These are phyloP conservation scores for Sigmodon hispidus DNA, from an alignment of 2,113 vertebrate genomes.

Conservation along the genomic window DNA sequence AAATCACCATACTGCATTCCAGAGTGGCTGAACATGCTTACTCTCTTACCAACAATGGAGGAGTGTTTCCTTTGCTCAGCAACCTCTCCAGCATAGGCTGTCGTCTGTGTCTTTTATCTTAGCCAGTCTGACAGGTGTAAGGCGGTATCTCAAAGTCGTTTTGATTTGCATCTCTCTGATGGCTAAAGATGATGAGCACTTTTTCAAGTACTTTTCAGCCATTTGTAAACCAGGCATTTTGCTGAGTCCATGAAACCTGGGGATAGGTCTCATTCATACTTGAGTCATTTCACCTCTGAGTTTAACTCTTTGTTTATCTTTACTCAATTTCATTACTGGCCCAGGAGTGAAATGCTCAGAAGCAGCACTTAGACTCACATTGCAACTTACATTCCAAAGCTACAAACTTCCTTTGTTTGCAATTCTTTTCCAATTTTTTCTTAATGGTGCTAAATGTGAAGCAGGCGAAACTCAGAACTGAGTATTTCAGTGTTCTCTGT, in stretches of 20 bases:
- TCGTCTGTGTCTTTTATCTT: too few relatives aligned
- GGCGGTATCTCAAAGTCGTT: too few relatives aligned
- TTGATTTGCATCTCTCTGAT: too few relatives aligned
- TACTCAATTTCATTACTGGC: not conserved
- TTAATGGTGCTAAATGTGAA: not conserved
- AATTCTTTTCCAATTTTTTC: not conserved
- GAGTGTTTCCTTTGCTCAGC: too few relatives aligned
- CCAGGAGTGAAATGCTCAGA: not conserved
- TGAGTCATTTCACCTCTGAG: not conserved
- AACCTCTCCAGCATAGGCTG: too few relatives aligned
- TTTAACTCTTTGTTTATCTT: not conserved
- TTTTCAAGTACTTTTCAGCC: too few relatives aligned
- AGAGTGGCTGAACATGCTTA: too few relatives aligned
- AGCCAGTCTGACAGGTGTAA: too few relatives aligned
- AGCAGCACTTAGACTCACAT: not conserved
- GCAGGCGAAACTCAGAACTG: not conserved
- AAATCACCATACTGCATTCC: too few relatives aligned
- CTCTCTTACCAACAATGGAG: too few relatives aligned
- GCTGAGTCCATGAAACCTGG: not conserved
- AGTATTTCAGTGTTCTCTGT: not conserved
- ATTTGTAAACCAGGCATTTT: not conserved
- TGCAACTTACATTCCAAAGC: constrained; percentile 3
- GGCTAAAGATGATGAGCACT: too few relatives aligned
- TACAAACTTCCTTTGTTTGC: not conserved
- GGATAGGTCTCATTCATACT: not conserved